These are phyloP conservation scores for Xyrauchen texanus DNA, from an alignment of 2,113 vertebrate species.

Conservation along the genomic window DNA sequence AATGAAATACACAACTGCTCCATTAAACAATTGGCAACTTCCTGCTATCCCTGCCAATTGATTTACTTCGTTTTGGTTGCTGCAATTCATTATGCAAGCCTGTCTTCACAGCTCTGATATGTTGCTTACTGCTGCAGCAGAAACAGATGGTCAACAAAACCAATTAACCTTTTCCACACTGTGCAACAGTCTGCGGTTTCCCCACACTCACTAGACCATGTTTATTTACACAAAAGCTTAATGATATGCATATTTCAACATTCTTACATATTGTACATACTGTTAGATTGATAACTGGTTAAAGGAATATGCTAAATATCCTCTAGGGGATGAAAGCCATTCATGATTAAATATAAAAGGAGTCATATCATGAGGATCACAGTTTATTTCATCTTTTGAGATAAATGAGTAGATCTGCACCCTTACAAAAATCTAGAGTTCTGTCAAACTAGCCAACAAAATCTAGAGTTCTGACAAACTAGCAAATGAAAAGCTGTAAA, in stretches of 20 bases:
- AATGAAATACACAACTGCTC: conserved; percentile 63
- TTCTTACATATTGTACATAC: not conserved
- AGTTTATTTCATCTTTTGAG: no score
- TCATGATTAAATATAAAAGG: no score
- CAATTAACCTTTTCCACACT: conserved; percentile 81
- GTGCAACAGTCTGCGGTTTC: conserved; percentile 67
- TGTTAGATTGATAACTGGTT: not conserved
- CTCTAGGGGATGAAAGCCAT: no score
- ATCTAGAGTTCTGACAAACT: no score
- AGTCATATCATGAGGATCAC: no score
- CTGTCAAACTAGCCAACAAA: no score
- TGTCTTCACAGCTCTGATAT: conserved; percentile 60
- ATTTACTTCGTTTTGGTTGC: conserved; percentile 71
- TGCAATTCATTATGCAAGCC: conserved; percentile 68
- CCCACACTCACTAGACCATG: conserved; percentile 27
- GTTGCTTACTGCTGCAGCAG: conserved; percentile 54
- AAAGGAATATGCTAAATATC: not conserved
- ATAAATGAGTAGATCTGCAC: no score
- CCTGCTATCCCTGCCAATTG: conserved; percentile 65
- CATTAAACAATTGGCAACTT: conserved; percentile 72
- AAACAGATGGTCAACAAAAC: conserved; percentile 85
- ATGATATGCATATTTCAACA: not conserved
- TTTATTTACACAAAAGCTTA: conserved; percentile 5
- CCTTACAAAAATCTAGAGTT: no score
- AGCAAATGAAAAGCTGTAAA: no score